A percentile compares a stretch with the other conserved stretches of the same genome.
These are phyloP conservation scores for Dioctria linearis DNA, from an alignment of 2,888 invertebrate genomes.

Conservation along the genomic window DNA sequence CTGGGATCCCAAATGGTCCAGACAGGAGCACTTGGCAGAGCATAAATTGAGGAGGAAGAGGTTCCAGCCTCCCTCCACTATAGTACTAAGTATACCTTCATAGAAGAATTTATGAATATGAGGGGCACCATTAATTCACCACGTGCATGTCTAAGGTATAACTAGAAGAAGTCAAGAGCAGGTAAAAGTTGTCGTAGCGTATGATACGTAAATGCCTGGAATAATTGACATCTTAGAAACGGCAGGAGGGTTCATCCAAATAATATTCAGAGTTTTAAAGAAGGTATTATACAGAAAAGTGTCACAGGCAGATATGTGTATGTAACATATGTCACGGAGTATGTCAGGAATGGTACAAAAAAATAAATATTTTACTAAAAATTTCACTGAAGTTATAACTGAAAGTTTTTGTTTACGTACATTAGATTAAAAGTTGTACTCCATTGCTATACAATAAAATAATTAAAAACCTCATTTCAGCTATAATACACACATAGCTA, in stretches of 20 bases:
- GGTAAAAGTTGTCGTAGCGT: constrained; percentile 14
- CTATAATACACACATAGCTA: too few relatives aligned
- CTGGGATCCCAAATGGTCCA: constrained; percentile 28
- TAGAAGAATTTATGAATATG: constrained; percentile 42
- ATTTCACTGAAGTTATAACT: too few relatives aligned
- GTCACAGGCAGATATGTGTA: constrained; percentile 5
- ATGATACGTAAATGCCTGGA: constrained; percentile 21
- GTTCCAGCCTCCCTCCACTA: constrained; percentile 6
- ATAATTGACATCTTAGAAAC: constrained; percentile 32
- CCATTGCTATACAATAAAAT: too few relatives aligned
- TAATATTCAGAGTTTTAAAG: constrained; percentile 2
- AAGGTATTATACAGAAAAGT: constrained; percentile 32
- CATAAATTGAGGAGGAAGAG: constrained; percentile 20
- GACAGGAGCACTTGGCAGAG: constrained; percentile 7
- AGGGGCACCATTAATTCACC: constrained; percentile 40
- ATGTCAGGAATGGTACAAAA: too few relatives aligned
- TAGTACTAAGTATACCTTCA: not conserved
- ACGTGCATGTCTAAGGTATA: constrained; percentile 9
- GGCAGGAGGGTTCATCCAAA: constrained; percentile 13
- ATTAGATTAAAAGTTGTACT: too few relatives aligned
- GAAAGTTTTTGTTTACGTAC: too few relatives aligned
- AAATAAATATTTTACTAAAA: too few relatives aligned
- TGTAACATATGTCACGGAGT: too few relatives aligned
- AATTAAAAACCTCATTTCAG: too few relatives aligned
- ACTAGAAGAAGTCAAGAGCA: constrained; percentile 31